phyloP scores from a whole-genome alignment of 2,113 vertebrate species.

The Tor tambroides region DNA sequence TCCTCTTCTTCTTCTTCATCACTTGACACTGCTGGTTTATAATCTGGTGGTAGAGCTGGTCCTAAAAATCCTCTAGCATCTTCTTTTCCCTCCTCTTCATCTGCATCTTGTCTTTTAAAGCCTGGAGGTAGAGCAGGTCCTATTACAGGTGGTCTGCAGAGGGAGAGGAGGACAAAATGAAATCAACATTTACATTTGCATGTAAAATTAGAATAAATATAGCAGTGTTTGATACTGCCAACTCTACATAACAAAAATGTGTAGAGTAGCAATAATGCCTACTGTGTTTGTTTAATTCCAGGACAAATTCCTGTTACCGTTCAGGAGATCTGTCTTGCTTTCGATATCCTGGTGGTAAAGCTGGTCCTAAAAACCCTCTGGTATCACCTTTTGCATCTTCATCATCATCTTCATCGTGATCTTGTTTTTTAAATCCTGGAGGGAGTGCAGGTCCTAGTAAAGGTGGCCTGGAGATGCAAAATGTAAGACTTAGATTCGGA shows the following conservation, averaged over 20 bases:
- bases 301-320: constrained; percentile 71
- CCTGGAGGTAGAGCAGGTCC: constrained; percentile 91
- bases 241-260: not conserved
- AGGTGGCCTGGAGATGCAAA: constrained; percentile 75
- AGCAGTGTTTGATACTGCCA: not conserved
- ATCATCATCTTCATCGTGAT: constrained; percentile 69
- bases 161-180: not conserved
- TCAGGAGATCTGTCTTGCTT: constrained; percentile 89
- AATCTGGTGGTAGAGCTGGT: constrained; percentile 77
- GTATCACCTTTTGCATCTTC: constrained; percentile 72
- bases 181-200: not conserved
- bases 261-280: not conserved
- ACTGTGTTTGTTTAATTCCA: not conserved
- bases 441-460: constrained; percentile 81
- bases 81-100: constrained; percentile 65
- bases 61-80: constrained; percentile 68
- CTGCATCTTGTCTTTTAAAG: constrained; percentile 74
- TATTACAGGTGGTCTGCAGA: constrained; percentile 82
- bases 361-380: constrained; percentile 92
- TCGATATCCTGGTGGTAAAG: constrained; percentile 93
- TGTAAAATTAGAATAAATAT: not conserved
- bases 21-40: constrained; percentile 74
- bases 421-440: constrained; percentile 82
- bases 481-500: not conserved
- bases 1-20: constrained; percentile 77